Percentiles rank a stretch among this genome's conserved stretches.
Evolutionary conservation across 2,113 vertebrate species (phyloP).

Genomic region (Eulemur rufifrons): DNA sequence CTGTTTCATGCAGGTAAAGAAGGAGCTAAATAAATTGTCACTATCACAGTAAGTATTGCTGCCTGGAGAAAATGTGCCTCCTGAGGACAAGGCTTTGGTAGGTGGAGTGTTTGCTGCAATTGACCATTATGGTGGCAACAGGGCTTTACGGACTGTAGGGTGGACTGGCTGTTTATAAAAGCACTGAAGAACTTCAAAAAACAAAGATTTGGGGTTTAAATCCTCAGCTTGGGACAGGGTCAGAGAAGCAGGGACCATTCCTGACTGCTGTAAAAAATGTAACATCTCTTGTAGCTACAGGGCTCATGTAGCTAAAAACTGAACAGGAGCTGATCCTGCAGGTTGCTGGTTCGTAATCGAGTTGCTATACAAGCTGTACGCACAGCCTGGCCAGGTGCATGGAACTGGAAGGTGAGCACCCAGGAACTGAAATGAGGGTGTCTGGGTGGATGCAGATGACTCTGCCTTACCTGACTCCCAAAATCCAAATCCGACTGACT

Average conservation of each 20-base stretch:
- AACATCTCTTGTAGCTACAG: not conserved
- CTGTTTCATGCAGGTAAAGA: not conserved
- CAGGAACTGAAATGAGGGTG: not conserved
- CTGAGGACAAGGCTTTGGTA: not conserved
- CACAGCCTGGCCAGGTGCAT: not conserved
- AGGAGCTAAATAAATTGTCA: not conserved
- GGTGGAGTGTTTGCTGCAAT: not conserved
- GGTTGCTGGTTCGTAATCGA: not conserved
- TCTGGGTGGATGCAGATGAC: not conserved
- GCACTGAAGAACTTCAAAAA: not conserved
- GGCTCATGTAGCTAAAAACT: not conserved
- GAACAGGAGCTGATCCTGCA: not conserved
- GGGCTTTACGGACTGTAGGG: not conserved
- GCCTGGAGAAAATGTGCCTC: not conserved
- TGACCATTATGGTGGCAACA: not conserved
- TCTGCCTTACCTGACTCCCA: not conserved
- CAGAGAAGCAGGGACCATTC: not conserved
- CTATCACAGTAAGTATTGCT: not conserved
- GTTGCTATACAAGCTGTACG: not conserved
- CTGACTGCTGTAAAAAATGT: not conserved
- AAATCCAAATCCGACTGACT: not conserved
- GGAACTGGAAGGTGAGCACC: not conserved
- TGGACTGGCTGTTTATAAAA: not conserved
- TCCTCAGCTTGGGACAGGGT: not conserved
- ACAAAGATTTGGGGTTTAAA: not conserved